Percentiles rank a stretch among this genome's conserved stretches.
Conservation (phyloP, 2,797 vertebrate genomes). For the Telmatherina bonti region DNA sequence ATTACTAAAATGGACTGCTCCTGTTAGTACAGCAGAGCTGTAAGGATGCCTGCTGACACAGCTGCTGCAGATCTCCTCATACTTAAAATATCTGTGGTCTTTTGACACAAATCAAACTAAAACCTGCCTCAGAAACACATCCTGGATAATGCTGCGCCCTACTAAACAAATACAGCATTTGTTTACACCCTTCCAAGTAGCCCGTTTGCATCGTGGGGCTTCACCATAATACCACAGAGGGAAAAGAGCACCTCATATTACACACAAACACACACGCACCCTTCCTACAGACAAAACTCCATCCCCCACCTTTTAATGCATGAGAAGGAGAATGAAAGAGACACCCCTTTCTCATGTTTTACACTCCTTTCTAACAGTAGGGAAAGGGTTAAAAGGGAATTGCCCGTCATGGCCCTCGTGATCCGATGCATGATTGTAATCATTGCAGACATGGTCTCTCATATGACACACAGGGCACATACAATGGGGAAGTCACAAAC, state of each 20-base stretch:
- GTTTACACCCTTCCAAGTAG: conserved; percentile 20
- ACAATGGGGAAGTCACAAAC: conserved; percentile 35
- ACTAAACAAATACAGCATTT: conserved; percentile 32
- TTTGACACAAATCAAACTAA: background rate
- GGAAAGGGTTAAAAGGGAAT: conserved; percentile 56
- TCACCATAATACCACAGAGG: conserved; percentile 45
- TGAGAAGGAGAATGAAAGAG: conserved; percentile 13
- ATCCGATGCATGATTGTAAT: conserved; percentile 69
- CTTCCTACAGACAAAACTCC: conserved; percentile 3
- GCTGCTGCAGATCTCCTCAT: background rate
- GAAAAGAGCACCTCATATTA: conserved; percentile 49
- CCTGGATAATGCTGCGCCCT: background rate
- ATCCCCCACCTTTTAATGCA: conserved; percentile 23
- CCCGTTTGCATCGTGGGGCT: conserved; percentile 29
- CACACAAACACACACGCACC: conserved; percentile 41
- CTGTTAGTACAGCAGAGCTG: background rate
- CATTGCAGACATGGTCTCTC: conserved; percentile 60
- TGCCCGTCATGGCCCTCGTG: conserved; percentile 61
- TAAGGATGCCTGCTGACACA: background rate
- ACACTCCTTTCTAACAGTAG: background rate
- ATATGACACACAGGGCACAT: conserved; percentile 67
- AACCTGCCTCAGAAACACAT: conserved; percentile 12
- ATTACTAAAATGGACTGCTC: background rate
- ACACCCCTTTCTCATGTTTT: conserved; percentile 39
- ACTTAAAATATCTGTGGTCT: background rate